Evolutionary conservation across 2,113 vertebrate genomes (phyloP), one percentile per base, ranked within the genome.

Genomic region (Tapirus terrestris): DNA sequence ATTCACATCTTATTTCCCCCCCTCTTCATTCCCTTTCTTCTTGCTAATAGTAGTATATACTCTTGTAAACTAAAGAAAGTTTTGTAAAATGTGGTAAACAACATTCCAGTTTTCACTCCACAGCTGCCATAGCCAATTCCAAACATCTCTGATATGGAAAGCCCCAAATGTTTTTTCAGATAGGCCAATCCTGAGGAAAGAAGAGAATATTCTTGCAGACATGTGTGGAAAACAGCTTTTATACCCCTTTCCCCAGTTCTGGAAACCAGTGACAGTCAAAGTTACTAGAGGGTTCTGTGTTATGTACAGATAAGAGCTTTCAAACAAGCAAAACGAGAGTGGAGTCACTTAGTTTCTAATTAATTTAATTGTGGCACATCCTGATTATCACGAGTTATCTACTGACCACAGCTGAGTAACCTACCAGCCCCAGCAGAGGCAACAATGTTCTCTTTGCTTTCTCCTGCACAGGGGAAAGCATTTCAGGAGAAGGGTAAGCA

Each of bases 331-430:
- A 90, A 97, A 96, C 39, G 89, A 67, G 93, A 95, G 31, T 0
- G 94, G 77, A 81, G 97, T 81, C 53, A 65, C 45, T 92, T 92
- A 61, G 77, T 96, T 98, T 94, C 88, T 97, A 93, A 97, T 70
- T 84, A 95, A 92, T 53, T 36, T 92, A 94, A 81, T 8, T 43
- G 86, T 91, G 45, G 65, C 12, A 29, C 45, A 94, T 96, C 88
- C 94, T 96, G 53, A 77, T 96, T 96, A 91, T 96, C 88, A 97
- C 70, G 70, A 93, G 18, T 77, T 90, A 97, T 21, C 94, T 53
- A 68, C 48, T n/a, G 60, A 53, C n/a, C 39, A 81, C 93, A 97
- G 60, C 43, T 33, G 51, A 87, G 73, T 61, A 60, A 21, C 1
- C 56, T 53, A 91, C 8, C 51, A 29, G 29, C 10, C 1, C 33